Conservation (phyloP, 1,140 invertebrate species). For the Drosophila sp. region DNA sequence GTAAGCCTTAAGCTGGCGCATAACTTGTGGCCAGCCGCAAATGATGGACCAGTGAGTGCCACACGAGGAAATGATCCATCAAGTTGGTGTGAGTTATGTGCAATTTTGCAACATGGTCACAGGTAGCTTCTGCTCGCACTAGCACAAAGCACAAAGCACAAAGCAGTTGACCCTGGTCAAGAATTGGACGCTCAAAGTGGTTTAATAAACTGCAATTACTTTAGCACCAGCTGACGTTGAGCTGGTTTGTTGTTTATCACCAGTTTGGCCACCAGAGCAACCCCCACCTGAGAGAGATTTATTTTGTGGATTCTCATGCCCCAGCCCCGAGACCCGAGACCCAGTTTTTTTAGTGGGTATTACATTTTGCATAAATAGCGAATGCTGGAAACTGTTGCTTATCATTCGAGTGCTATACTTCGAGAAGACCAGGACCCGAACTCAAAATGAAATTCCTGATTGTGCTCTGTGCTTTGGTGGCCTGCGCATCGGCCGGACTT, state of each 20-base stretch:
- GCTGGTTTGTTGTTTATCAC: constrained; percentile 38
- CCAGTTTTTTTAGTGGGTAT: constrained; percentile 30
- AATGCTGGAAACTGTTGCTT: constrained; percentile 36
- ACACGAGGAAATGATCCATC: constrained; percentile 73
- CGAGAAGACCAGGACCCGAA: constrained; percentile 26
- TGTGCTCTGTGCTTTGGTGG: constrained; percentile 64
- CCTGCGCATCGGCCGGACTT: constrained; percentile 59
- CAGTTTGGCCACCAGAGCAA: constrained; percentile 39
- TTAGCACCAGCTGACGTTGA: constrained; percentile 20
- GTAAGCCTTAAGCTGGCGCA: constrained; percentile 29
- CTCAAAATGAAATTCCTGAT: constrained; percentile 38
- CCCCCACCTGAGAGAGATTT: constrained; percentile 57
- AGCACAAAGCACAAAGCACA: constrained; percentile 4
- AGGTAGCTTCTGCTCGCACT: constrained; percentile 21
- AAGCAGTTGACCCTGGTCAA: constrained; percentile 78
- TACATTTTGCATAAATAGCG: constrained; percentile 59
- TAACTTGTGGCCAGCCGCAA: constrained; percentile 29
- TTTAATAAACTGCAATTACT: constrained; percentile 79
- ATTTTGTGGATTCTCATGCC: constrained; percentile 72
- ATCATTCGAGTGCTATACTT: constrained; percentile 69
- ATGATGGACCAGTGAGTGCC: background rate
- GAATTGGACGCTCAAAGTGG: constrained; percentile 72
- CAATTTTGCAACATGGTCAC: constrained; percentile 63
- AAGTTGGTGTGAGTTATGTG: constrained; percentile 69
- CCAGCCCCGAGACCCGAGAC: background rate